These are phyloP conservation scores for Coecobrya sp. DNA, from an alignment of 2,888 invertebrate species.

Conservation along the genomic window DNA sequence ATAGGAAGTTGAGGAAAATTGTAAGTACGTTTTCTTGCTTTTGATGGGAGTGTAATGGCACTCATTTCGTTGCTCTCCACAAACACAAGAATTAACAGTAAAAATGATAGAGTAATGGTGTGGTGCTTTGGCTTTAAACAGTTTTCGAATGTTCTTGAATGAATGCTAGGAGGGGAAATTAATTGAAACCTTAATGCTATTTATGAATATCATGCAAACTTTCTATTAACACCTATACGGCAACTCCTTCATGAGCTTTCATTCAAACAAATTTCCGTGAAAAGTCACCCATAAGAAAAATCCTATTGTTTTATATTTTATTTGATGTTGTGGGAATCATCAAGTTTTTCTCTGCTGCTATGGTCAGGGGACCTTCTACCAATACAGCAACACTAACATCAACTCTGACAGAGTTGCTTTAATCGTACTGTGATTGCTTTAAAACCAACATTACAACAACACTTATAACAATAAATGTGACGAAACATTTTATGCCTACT, in stretches of 20 bases:
- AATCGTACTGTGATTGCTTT: conserved; percentile 28
- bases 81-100: conserved; percentile 22
- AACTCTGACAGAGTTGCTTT: neutral
- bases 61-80: conserved; percentile 16
- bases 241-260: neutral
- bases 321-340: conserved; percentile 20
- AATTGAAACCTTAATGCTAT: conserved; percentile 62
- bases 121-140: neutral
- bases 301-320: neutral
- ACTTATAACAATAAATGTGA: conserved; percentile 3
- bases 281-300: conserved; percentile 13
- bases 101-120: neutral
- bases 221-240: conserved; percentile 70
- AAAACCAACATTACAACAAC: neutral
- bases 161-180: conserved; percentile 23
- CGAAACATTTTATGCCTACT: conserved; percentile 37
- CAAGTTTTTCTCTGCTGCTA: neutral
- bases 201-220: conserved; percentile 75
- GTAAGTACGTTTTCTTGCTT: conserved; percentile 14
- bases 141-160: neutral
- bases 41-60: conserved; percentile 37
- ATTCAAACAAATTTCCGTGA: conserved; percentile 23
- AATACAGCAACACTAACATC: neutral
- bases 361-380: neutral
- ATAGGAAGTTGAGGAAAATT: conserved; percentile 36